Evolutionary conservation across 2,113 vertebrate species (phyloP).

Genomic region (Myrmophylax atrothorax): DNA sequence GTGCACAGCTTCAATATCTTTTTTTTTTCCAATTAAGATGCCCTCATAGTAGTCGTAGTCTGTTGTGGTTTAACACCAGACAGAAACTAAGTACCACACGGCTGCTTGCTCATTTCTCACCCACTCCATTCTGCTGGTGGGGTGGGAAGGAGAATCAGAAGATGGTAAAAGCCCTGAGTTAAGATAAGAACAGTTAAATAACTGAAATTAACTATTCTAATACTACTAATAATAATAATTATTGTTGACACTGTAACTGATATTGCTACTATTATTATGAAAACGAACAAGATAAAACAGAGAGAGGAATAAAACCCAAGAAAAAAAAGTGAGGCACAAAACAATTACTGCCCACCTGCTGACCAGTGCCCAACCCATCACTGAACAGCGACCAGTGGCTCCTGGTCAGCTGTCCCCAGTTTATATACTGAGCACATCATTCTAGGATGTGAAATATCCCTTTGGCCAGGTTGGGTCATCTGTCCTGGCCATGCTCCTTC

Average conservation of each 20-base stretch:
- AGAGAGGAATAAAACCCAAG: neutral
- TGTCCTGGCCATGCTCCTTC: neutral
- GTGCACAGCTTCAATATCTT: neutral
- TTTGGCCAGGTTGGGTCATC: neutral
- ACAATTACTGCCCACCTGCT: neutral
- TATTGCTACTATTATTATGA: neutral
- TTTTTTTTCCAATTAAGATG: neutral
- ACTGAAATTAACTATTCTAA: neutral
- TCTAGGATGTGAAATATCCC: neutral
- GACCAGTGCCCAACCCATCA: neutral
- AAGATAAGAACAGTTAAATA: neutral
- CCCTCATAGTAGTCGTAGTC: neutral
- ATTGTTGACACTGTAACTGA: neutral
- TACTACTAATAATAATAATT: neutral
- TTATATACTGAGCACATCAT: neutral
- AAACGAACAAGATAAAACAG: neutral
- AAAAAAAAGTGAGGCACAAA: neutral
- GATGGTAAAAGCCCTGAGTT: neutral
- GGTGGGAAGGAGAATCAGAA: neutral
- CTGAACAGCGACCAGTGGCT: neutral
- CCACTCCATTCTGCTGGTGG: neutral
- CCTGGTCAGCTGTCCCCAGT: neutral
- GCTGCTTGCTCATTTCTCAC: neutral
- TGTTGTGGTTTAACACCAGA: rapidly evolving
- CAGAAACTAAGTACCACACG: neutral